These are phyloP conservation scores for Hippocampus barbouri DNA, from an alignment of 2,113 vertebrate genomes.

Conservation along the genomic window DNA sequence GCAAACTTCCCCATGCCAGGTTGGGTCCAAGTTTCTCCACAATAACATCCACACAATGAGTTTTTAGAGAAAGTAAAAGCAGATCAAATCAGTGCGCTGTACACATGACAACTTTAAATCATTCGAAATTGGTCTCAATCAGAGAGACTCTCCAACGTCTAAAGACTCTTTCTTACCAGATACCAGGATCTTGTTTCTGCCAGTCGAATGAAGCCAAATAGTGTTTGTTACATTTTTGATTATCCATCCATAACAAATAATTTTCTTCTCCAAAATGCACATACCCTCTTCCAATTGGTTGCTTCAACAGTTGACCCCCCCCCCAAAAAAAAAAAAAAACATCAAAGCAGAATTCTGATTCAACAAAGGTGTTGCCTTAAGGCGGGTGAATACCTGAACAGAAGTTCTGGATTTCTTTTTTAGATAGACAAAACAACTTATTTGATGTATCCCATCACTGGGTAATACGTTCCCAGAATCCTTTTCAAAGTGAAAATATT, in stretches of 20 bases:
- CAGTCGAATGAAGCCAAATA: too few relatives aligned
- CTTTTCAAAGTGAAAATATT: background rate
- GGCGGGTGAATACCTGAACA: background rate
- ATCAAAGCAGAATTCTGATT: background rate
- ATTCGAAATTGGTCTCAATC: background rate
- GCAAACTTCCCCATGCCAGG: slow-evolving; percentile 25
- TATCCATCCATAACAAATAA: background rate
- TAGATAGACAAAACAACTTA: slow-evolving; percentile 38
- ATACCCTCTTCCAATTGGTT: background rate
- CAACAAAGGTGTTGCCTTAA: background rate
- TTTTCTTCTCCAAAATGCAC: background rate
- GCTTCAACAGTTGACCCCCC: background rate
- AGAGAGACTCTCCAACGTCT: background rate
- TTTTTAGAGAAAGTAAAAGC: slow-evolving; percentile 36
- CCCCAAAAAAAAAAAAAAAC: background rate
- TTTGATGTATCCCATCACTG: background rate
- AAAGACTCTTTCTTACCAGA: background rate
- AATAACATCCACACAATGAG: slow-evolving; percentile 50
- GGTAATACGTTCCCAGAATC: background rate
- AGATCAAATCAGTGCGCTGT: background rate
- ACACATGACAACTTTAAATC: background rate
- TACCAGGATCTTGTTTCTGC: background rate
- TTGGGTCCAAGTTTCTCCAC: slow-evolving; percentile 45
- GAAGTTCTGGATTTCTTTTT: background rate
- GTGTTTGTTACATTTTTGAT: too few relatives aligned